Evolutionary conservation across 2,797 vertebrate species (phyloP).

Genomic region (Micromesistius poutassou): DNA sequence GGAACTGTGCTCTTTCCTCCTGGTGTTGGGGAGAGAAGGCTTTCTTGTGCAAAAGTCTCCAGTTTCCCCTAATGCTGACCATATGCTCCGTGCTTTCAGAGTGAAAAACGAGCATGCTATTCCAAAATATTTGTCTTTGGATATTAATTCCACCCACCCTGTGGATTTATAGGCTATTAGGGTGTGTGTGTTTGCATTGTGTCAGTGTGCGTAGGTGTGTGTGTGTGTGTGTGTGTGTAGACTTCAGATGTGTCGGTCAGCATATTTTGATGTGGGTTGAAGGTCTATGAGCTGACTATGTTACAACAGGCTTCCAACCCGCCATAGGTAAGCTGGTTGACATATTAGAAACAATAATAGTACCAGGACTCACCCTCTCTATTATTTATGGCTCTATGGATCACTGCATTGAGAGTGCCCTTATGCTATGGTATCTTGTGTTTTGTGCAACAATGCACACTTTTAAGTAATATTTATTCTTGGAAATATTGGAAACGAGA

Average conservation of each 20-base stretch:
- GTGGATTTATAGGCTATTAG: conserved; percentile 34
- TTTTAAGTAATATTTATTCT: background rate
- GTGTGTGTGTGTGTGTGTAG: background rate
- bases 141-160: conserved; percentile 35
- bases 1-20: conserved; percentile 21
- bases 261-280: background rate
- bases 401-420: background rate
- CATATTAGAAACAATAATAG: background rate
- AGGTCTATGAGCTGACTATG: background rate
- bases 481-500: background rate
- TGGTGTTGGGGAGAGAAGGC: conserved; percentile 13
- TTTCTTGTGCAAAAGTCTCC: conserved; percentile 23
- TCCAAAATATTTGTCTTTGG: conserved; percentile 50
- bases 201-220: background rate
- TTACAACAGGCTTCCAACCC: background rate
- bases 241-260: background rate
- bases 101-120: conserved; percentile 32
- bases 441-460: background rate
- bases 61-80: conserved; percentile 47
- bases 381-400: background rate
- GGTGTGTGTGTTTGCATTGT: conserved; percentile 10
- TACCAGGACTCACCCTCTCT: background rate
- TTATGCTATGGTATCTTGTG: background rate
- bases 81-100: conserved; percentile 48
- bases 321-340: background rate